Conservation (phyloP, 2,888 invertebrate genomes). For the Eremobia ochroleuca region DNA sequence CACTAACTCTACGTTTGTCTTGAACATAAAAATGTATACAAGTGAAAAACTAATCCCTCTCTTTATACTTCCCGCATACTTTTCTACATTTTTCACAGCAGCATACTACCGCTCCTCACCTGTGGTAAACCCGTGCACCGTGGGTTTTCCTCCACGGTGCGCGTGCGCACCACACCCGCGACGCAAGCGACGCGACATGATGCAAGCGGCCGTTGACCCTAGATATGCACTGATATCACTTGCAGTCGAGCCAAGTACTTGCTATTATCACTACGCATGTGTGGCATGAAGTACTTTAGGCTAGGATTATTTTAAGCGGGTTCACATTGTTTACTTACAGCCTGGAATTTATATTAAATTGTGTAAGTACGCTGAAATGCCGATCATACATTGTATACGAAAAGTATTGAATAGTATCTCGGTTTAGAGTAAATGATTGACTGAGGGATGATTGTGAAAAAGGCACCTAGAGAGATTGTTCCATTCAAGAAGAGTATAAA, state of each 20-base stretch:
- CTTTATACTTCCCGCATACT: not conserved
- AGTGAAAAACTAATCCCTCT: not conserved
- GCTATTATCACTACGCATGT: conserved; percentile 43
- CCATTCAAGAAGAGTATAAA: not conserved
- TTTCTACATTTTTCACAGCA: conserved; percentile 5
- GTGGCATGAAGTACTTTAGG: conserved; percentile 36
- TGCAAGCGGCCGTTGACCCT: conserved; percentile 64
- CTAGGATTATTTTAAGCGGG: conserved; percentile 45
- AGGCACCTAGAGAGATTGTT: not conserved
- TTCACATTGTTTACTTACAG: conserved; percentile 18
- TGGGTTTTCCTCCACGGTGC: conserved; percentile 50
- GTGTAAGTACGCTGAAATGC: not conserved
- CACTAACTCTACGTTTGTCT: not conserved
- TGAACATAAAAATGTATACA: not conserved
- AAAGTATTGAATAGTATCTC: not conserved
- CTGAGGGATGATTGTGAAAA: not conserved
- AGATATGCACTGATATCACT: conserved; percentile 65
- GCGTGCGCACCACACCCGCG: conserved; percentile 41
- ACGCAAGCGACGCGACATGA: conserved; percentile 51
- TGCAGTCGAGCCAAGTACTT: conserved; percentile 62
- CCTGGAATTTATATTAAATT: conserved; percentile 15
- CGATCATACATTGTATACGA: not conserved
- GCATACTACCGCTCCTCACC: conserved; percentile 38
- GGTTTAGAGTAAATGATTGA: not conserved
- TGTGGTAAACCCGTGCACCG: conserved; percentile 48